Base-by-base conservation (phyloP, 2,888 invertebrate species). In the Camponotus fellah region DNA sequence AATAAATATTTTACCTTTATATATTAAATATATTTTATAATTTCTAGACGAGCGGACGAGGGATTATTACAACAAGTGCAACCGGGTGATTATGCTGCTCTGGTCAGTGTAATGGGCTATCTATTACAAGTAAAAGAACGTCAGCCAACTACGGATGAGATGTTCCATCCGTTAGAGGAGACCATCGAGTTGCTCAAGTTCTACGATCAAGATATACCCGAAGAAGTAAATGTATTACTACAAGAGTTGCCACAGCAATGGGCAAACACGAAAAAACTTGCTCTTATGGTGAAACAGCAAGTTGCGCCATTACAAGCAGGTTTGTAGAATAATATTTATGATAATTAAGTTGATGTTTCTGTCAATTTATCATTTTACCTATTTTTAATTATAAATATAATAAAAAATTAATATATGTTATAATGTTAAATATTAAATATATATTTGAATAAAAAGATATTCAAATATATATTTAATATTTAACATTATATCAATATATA, bases 191-290 rank as follows among this genome's bases (percentile, higher is more conserved):
- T 99, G 8, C 95, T 99, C 0, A 98, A 98, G 95, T 98, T 98
- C 92, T 99, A 99, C 93, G 99, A 99, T 92, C 98, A 99, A 96
- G 99, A 99, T 94, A 98, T 99, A 93, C 98, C 99, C 0, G 99
- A 99, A 95, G 98, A 99, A 95, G 98, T 99, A 0, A 99, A 99
- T 94, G 97, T 98, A 6, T 96, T 99, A 87, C 95, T 99, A 64
- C 95, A 98, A 96, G 99, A 99, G 95, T 95, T 99, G 79, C 99
- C 99, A 14, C 99, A 99, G 93, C 98, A 99, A 95, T 99, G 99
- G 99, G 97, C 97, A 91, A 97, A 98, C 89, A 98, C 98, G 0
- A 99, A 99, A 94, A 99, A 99, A 95, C 96, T 99, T 83, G 98
- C 98, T 0, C 95, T 97, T 34, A 98, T 98, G 56, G 97, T 99